Base-by-base conservation (phyloP, 2,113 vertebrate species). In the Psilopsiagon aymara region DNA sequence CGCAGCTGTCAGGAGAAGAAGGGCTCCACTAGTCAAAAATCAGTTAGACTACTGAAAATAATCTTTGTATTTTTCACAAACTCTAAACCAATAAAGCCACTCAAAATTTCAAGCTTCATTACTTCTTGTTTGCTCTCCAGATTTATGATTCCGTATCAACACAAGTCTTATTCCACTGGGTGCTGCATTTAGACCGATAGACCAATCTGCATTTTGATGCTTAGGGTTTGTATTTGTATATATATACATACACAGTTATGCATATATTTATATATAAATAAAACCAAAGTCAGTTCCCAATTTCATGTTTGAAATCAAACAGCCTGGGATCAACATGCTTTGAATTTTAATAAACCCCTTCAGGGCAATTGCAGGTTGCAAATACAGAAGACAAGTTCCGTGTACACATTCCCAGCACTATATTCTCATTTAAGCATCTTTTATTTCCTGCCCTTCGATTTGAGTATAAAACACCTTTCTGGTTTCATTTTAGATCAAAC, bases 321-420 rank as follows among this genome's bases (percentile, higher is more conserved):
- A 96, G 85, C 75, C 88, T 82, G 78, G 66, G 71, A 97, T 97
- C 93, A 93, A 86, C 91, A 95, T 89, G 86, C 96, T 97, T 78
- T 95, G 97, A 97, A 98, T 98, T 97, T 97, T 82, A 98, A 97
- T 95, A 96, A 97, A 89, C 87, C 88, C 84, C 96, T 97, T 88
- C 79, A 96, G 94, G 93, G 76, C 89, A 96, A 60, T 57, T 92
- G 86, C 95, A 97, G 91, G 87, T 95, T 97, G 92, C 89, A 87
- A 98, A 97, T 74, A 96, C 78, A 96, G 85, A 91, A 92, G 89
- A 82, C 14, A 49, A 85, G 78, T 88, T 82, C 78, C 57, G 27
- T 31, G 78, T 66, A 81, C 7, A 33, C 39, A 44, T 76, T 96
- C 90, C 73, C 46, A 71, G 81, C 78, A 57, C 33, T n/a, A 10